A percentile compares a stretch with the other conserved stretches of the same genome.
These are phyloP conservation scores for Diprion similis DNA, from an alignment of 1,140 invertebrate species.

Conservation along the genomic window DNA sequence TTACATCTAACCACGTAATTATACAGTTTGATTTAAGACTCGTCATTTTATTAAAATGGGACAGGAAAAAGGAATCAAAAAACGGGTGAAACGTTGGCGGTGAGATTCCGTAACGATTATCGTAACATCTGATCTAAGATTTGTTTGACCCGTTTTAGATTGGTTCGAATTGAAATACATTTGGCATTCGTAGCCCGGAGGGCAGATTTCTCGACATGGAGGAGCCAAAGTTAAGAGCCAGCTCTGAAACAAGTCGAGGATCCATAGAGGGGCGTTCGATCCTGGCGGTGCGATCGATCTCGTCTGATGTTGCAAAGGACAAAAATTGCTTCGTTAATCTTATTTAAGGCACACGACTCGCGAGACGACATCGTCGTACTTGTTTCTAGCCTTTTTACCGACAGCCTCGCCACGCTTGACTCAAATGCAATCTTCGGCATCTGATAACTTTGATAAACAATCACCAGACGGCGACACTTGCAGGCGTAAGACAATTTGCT, in stretches of 20 bases:
- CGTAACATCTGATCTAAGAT: not conserved
- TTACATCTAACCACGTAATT: too few relatives aligned
- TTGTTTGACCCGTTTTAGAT: not conserved
- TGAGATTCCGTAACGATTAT: too few relatives aligned
- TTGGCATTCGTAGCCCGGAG: not conserved
- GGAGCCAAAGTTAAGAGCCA: not conserved
- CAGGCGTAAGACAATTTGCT: not conserved
- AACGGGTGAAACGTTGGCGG: too few relatives aligned
- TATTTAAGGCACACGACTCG: too few relatives aligned
- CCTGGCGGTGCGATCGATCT: not conserved
- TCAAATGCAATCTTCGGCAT: not conserved
- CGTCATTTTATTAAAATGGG: too few relatives aligned
- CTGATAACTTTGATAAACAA: not conserved
- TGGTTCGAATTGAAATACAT: not conserved
- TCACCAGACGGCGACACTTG: slow-evolving; percentile 3
- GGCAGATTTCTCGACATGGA: not conserved
- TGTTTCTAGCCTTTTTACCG: not conserved
- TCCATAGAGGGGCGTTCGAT: not conserved
- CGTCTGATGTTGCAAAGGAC: too few relatives aligned
- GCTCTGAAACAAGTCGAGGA: not conserved
- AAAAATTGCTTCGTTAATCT: too few relatives aligned
- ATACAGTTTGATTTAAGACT: too few relatives aligned
- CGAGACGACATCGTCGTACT: too few relatives aligned
- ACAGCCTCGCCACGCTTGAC: not conserved
- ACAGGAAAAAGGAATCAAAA: too few relatives aligned